These are phyloP conservation scores for Mastomys coucha DNA, from an alignment of 2,113 vertebrate species.

Conservation along the genomic window DNA sequence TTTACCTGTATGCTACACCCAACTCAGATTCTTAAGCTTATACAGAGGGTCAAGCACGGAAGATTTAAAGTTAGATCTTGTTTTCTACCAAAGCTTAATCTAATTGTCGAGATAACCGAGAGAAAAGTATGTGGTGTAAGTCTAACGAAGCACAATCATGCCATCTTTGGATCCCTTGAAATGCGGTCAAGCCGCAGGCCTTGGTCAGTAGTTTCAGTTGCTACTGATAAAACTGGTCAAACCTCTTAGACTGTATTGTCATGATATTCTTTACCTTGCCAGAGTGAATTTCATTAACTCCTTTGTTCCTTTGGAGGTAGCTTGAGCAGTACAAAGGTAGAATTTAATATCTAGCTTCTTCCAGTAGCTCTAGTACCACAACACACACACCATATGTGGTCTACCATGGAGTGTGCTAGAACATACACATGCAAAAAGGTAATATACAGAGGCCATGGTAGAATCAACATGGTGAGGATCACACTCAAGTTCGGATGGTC, in stretches of 20 bases:
- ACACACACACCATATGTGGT: not conserved
- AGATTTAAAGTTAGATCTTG: not conserved
- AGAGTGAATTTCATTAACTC: not conserved
- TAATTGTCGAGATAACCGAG: not conserved
- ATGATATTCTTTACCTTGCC: not conserved
- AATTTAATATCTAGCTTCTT: not conserved
- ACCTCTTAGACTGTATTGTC: not conserved
- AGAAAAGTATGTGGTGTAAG: not conserved
- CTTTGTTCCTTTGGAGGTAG: not conserved
- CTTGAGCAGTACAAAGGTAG: not conserved
- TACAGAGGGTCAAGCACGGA: not conserved
- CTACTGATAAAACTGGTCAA: not conserved
- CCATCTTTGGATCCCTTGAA: not conserved
- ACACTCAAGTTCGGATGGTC: not conserved
- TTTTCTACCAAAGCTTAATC: not conserved
- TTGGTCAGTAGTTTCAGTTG: not conserved
- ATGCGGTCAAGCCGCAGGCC: not conserved
- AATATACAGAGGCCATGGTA: not conserved
- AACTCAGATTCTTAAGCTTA: conserved; percentile 15
- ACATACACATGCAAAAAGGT: not conserved
- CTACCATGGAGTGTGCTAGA: not conserved
- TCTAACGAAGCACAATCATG: not conserved
- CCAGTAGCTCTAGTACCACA: not conserved
- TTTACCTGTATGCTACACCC: not conserved
- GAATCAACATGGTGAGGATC: not conserved